These are phyloP conservation scores for Gorsachius goisagi DNA, from an alignment of 2,113 vertebrate genomes.

Conservation along the genomic window DNA sequence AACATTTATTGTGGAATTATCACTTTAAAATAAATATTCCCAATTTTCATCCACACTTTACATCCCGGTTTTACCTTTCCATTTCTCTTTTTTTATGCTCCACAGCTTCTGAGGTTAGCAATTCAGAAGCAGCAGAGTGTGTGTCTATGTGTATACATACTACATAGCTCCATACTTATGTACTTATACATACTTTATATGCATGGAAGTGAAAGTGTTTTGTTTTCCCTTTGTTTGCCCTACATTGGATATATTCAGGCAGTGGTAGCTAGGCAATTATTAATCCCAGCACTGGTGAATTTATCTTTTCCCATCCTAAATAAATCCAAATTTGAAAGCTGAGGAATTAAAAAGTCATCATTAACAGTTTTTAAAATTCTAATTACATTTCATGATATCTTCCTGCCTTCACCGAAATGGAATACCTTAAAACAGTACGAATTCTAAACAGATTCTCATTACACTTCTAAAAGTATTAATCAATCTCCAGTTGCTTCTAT, in stretches of 20 bases:
- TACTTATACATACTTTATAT: background rate
- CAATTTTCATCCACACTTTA: background rate
- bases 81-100: background rate
- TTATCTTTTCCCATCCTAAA: background rate
- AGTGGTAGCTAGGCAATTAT: background rate
- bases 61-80: background rate
- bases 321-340: constrained; percentile 1
- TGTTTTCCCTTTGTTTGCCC: background rate
- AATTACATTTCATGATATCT: background rate
- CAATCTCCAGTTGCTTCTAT: fast-evolving
- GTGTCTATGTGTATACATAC: background rate
- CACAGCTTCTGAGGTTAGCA: background rate
- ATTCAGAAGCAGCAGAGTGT: background rate
- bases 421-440: background rate
- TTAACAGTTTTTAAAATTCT: background rate
- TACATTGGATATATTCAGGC: background rate
- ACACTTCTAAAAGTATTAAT: background rate
- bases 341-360: background rate
- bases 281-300: background rate
- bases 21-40: background rate
- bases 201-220: background rate
- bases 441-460: background rate
- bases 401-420: background rate
- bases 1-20: background rate
- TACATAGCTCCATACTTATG: background rate